Conservation (phyloP, 2,797 vertebrate species). For the Xenopus petersii region DNA sequence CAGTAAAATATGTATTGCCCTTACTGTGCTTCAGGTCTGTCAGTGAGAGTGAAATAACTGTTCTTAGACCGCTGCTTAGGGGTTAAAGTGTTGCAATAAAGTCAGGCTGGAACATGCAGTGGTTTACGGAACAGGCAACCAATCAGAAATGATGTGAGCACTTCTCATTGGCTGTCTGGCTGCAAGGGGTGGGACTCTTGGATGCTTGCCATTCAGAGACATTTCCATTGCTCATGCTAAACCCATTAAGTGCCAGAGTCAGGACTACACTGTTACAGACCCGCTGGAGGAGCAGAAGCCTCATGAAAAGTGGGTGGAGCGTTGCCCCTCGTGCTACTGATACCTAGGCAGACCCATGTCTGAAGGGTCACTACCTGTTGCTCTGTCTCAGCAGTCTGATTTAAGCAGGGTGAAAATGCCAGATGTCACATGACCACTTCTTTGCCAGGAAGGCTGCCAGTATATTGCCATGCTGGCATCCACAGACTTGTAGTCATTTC, state of each 20-base stretch:
- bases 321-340: neutral
- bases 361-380: neutral
- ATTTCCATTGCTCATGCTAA: neutral
- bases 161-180: constrained; percentile 12
- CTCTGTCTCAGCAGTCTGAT: neutral
- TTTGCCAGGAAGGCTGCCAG: neutral
- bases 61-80: no score
- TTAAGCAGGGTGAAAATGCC: neutral
- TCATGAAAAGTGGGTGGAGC: neutral
- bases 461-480: neutral
- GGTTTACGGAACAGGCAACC: neutral
- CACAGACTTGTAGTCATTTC: neutral
- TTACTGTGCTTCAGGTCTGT: no score
- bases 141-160: neutral
- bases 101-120: constrained; percentile 18
- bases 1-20: no score
- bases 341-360: neutral
- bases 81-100: no score
- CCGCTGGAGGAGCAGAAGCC: neutral
- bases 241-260: constrained; percentile 8
- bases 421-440: neutral
- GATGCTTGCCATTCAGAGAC: constrained; percentile 1
- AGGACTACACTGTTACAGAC: neutral
- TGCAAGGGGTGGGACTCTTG: constrained; percentile 7
- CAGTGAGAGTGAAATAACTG: no score